A percentile compares a stretch with the other conserved stretches of the same genome.
phyloP scores from a whole-genome alignment of 1,140 invertebrate species.

The Camponotus floridanus region DNA sequence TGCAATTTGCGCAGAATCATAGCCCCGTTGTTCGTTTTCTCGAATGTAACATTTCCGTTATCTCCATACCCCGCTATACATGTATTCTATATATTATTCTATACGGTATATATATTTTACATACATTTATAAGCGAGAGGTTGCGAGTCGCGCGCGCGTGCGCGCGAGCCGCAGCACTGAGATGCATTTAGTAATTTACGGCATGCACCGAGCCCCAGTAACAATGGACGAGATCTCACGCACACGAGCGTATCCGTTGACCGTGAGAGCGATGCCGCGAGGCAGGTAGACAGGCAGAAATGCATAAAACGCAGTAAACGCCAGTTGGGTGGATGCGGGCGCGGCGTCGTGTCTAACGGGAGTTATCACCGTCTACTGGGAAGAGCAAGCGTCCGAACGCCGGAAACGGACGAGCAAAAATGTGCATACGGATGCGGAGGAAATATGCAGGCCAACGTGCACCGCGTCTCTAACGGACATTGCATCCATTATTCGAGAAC shows the following conservation, averaged over 20 bases:
- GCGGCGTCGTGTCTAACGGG: background rate
- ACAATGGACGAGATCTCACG: slow-evolving; percentile 11
- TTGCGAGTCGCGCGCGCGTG: background rate
- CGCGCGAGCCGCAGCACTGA: background rate
- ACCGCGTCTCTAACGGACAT: background rate
- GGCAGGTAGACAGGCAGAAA: background rate
- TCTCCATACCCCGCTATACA: background rate
- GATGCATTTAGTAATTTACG: slow-evolving; percentile 17
- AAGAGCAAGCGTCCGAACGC: background rate
- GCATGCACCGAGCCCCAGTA: background rate
- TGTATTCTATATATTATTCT: too few species aligned
- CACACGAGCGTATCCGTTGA: background rate
- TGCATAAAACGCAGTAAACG: background rate
- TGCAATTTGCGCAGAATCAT: background rate
- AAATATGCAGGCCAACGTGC: slow-evolving; percentile 6
- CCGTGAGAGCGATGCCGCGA: background rate
- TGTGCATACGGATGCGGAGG: background rate
- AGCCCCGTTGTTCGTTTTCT: background rate
- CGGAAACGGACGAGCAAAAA: background rate
- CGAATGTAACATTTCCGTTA: slow-evolving; percentile 14
- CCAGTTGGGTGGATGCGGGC: background rate
- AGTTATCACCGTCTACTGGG: background rate
- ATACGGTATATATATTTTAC: background rate
- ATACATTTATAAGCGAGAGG: background rate
- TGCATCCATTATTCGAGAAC: background rate